Base-by-base conservation (phyloP, 1,140 invertebrate species). In the Pseudachorutes palmiensis region DNA sequence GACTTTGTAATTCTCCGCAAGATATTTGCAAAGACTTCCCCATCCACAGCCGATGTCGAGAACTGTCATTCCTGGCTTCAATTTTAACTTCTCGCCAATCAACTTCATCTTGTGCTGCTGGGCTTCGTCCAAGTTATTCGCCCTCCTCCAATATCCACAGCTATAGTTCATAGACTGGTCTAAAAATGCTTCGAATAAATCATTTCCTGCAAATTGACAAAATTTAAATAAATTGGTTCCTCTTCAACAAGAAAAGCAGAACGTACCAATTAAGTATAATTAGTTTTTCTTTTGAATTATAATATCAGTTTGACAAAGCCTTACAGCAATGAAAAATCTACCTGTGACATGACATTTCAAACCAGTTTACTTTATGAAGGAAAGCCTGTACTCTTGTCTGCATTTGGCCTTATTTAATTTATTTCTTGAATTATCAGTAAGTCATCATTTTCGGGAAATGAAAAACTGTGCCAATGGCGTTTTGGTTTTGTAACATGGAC, bases 111-210 rank as follows among this genome's bases (percentile, higher is more conserved):
- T 65, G 30, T 45, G 22, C 22, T 62, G 9, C 29, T 65, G 64
- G 26, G 64, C 64, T 59, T 65, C 51, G 2, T 65, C 57, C 32
- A 65, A 59, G 26, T 57, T 65, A 2, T 57, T 41, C 2, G 64
- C 64, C 9, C 49, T n/a, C 2, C 24, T 9, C 64, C 64, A 65
- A 30, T 65, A 65, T 28, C 64, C 64, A 33, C 64, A 65, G 28
- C 49, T 69, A 36, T 74, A 74, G 24, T 71, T 65, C 72, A 72
- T 71, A 1, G 61, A 62, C n/a, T 62, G 62, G 36, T 68, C 72
- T 55, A 74, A 61, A 64, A 72, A 67, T 1, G 55, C 57, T 36
- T 68, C 67, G 48, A 66, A 74, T 14, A 74, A 45, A 24, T 74
- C 70, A 61, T 74, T 72, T 24, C 70, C 69, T 72, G 58, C 19